Base-by-base conservation (phyloP, 92 coral and sea anemone species). In the Paragorgia papillata region DNA sequence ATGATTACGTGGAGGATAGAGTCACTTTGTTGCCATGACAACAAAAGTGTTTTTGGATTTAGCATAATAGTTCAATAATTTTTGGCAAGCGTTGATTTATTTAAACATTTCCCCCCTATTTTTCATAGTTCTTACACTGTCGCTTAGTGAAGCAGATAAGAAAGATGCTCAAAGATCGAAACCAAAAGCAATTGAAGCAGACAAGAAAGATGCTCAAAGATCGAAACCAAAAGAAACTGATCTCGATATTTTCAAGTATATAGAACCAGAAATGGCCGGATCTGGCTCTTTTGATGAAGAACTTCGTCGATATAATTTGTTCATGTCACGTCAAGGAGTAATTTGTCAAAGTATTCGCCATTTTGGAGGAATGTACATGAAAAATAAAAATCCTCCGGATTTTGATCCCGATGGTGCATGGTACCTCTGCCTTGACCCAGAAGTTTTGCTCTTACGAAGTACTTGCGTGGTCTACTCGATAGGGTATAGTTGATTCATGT, bases 381-480 rank as follows among this genome's bases (percentile, higher is more conserved):
- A 63, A 54, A 74, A 74, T 13, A 85, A 83, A 34, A 76, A 77
- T 43, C 89, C 86, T 39, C 88, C 92, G 35, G 89, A 90, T 12
- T 81, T 64, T 22, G 96, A 90, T 2, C 91, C 97, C 33, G 97
- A 92, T 82, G 97, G 97, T 7, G 85, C 88, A 27, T 92, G 97
- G 97, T 90, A 90, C 25, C 85, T 92, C 2, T 92, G 97, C 62
- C 89, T 92, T 84, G 96, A 90, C 74, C 71, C 80, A 41, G 91
- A 92, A 83, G 87, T 88, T 24, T 67, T 71, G 17, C 62, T 90
- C 31, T 24, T 15, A 12, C 69, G 78, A 0, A 66, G 66, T n/a
- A 61, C 80, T 15, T 92, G 97, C 40, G 75, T 85, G 33, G 96
- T 92, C 9, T 92, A 92, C 73, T 90, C 97, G 7, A 55, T 92